A percentile compares a stretch with the other conserved stretches of the same genome.
These are phyloP conservation scores for Saturnia japonica DNA, from an alignment of 2,888 invertebrate species.

Conservation along the genomic window DNA sequence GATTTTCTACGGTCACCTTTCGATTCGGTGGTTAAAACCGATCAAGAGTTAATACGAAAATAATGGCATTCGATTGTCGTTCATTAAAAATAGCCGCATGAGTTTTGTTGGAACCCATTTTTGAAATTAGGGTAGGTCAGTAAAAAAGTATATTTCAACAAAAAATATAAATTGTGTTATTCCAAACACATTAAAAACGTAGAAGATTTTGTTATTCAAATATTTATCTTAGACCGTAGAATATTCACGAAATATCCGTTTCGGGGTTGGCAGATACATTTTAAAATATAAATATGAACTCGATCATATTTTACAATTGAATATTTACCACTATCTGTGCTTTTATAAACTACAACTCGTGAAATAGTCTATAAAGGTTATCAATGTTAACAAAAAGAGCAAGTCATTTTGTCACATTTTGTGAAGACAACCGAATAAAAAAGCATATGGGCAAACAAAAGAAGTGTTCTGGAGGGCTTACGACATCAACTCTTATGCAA, in stretches of 20 bases:
- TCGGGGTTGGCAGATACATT: background rate
- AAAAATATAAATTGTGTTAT: conserved; percentile 1
- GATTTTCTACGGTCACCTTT: conserved; percentile 58
- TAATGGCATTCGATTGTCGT: conserved; percentile 71
- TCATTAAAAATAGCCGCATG: conserved; percentile 61
- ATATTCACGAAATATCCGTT: background rate
- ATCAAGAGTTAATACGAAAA: conserved; percentile 75
- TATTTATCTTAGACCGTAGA: background rate
- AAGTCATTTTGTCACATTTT: conserved; percentile 13
- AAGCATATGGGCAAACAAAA: background rate
- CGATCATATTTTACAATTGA: no score
- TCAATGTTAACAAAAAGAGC: background rate
- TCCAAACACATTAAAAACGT: background rate
- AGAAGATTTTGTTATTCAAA: background rate
- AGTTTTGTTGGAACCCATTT: conserved; percentile 48
- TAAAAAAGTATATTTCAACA: conserved; percentile 17
- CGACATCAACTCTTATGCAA: conserved; percentile 6
- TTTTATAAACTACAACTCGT: background rate
- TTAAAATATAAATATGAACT: no score
- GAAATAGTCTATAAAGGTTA: background rate
- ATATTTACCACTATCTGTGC: no score
- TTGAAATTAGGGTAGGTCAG: conserved; percentile 42
- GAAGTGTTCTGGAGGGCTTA: conserved; percentile 1
- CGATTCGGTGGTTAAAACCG: conserved; percentile 63
- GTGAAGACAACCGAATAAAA: conserved; percentile 7